A percentile compares a stretch with the other conserved stretches of the same genome.
These are phyloP conservation scores for Chloropsis cyanopogon DNA, from an alignment of 2,113 vertebrate genomes.

Conservation along the genomic window DNA sequence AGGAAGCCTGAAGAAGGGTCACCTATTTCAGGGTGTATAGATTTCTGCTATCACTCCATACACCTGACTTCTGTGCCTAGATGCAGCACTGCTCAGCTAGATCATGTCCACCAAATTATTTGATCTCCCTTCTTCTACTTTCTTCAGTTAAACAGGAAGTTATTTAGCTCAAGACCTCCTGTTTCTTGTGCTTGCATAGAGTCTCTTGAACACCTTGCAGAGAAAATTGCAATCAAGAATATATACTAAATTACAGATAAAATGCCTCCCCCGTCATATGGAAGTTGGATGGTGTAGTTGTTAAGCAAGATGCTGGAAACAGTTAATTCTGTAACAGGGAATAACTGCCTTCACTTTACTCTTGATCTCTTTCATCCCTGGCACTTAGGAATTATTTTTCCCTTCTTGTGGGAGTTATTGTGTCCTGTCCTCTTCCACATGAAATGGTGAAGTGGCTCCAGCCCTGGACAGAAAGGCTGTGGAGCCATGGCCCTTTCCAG, in stretches of 20 bases:
- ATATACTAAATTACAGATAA: background rate
- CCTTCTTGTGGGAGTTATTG: background rate
- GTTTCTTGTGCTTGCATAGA: background rate
- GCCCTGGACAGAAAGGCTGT: background rate
- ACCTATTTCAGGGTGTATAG: background rate
- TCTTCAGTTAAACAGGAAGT: background rate
- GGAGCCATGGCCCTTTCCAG: background rate
- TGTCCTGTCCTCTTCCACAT: background rate
- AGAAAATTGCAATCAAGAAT: background rate
- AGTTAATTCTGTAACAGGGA: background rate
- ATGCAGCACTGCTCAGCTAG: background rate
- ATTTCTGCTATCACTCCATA: background rate
- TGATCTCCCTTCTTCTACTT: background rate
- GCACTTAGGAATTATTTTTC: background rate
- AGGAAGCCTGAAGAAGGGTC: background rate
- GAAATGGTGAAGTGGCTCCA: background rate
- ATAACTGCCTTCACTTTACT: background rate
- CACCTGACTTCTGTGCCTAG: background rate
- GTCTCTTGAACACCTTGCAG: background rate
- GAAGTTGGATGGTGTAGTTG: background rate
- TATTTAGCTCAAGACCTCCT: background rate
- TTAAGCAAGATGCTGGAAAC: background rate
- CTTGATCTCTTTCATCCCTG: background rate
- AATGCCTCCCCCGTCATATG: background rate
- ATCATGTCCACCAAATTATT: background rate